These are phyloP conservation scores for Colletes latitarsis DNA, from an alignment of 1,140 invertebrate species.

Conservation along the genomic window DNA sequence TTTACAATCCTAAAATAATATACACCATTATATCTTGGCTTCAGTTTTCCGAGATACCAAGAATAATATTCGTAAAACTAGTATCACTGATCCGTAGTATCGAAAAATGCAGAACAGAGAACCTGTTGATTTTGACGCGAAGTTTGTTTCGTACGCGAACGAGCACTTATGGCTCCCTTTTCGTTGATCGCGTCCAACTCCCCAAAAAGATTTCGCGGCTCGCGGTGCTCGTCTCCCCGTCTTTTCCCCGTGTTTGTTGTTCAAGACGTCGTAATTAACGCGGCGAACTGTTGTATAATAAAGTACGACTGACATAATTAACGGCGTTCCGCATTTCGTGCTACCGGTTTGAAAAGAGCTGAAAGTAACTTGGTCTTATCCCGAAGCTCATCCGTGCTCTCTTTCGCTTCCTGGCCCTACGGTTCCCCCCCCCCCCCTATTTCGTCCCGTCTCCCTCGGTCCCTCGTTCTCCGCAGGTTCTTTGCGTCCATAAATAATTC, in stretches of 20 bases:
- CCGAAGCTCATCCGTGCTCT: slow-evolving; percentile 2
- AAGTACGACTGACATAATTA: slow-evolving; percentile 61
- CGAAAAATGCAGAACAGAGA: no score
- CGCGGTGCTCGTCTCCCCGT: background rate
- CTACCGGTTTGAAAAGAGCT: slow-evolving; percentile 52
- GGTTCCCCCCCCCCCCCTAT: background rate
- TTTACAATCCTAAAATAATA: no score
- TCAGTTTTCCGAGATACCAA: no score
- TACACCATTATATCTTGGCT: no score
- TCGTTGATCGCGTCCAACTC: background rate
- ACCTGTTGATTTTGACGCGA: no score
- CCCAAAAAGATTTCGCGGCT: background rate
- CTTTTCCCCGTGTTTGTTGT: background rate
- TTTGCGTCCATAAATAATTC: slow-evolving; percentile 69
- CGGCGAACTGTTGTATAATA: slow-evolving; percentile 48
- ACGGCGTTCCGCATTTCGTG: slow-evolving; percentile 43
- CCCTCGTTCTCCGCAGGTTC: slow-evolving; percentile 48
- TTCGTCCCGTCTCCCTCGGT: slow-evolving; percentile 15
- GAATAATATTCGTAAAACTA: no score
- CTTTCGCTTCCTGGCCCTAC: background rate
- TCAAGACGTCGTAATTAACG: slow-evolving; percentile 51
- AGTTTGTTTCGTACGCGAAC: background rate
- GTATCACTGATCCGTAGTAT: no score
- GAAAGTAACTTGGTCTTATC: slow-evolving; percentile 60
- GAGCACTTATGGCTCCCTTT: background rate